phyloP scores from a whole-genome alignment of 1,140 invertebrate species.

The Alviniconcha marisindica region DNA sequence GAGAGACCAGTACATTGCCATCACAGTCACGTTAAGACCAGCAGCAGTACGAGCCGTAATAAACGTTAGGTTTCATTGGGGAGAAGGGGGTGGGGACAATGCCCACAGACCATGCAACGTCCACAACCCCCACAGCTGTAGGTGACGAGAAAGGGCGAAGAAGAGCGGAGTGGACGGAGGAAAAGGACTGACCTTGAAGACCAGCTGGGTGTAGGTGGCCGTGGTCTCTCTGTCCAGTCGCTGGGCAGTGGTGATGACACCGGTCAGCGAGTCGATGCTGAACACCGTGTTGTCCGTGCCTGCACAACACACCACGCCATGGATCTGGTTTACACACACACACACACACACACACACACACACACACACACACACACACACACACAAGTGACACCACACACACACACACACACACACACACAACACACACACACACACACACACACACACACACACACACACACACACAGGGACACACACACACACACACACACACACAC shows the following conservation, averaged over 20 bases:
- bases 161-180: background rate
- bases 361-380: background rate
- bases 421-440: background rate
- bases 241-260: constrained; percentile 40
- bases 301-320: background rate
- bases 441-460: constrained; percentile 20
- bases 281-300: constrained; percentile 37
- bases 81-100: too few species aligned
- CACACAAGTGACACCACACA: background rate
- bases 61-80: too few species aligned
- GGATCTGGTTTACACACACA: background rate
- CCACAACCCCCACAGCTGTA: too few species aligned
- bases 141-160: background rate
- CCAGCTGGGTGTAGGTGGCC: constrained; percentile 24
- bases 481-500: constrained; percentile 28
- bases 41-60: too few species aligned
- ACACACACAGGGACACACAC: background rate
- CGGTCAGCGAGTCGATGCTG: constrained; percentile 43
- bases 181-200: constrained; percentile 5
- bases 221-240: constrained; percentile 51
- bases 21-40: too few species aligned
- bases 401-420: constrained; percentile 22
- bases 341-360: background rate
- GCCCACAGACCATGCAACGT: too few species aligned
- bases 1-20: too few species aligned